These are phyloP conservation scores for Xiphophorus birchmanni DNA, from an alignment of 2,797 vertebrate species.

Conservation along the genomic window DNA sequence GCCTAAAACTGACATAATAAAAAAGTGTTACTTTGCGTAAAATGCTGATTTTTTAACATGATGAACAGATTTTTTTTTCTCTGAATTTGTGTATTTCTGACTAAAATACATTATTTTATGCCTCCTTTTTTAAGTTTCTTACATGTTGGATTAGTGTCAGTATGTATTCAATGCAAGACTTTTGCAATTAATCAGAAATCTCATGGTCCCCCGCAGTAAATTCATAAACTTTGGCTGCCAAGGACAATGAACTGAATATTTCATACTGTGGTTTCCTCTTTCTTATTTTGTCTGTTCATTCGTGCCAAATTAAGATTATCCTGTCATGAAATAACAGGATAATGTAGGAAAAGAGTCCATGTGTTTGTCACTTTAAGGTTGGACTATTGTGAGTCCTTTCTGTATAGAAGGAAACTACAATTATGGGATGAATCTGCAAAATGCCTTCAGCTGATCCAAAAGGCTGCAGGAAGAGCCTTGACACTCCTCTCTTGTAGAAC, in stretches of 20 bases:
- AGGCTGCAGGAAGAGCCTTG: background rate
- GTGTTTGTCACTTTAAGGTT: background rate
- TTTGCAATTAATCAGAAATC: too few relatives aligned
- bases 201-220: too few relatives aligned
- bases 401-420: background rate
- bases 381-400: background rate
- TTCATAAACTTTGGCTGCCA: background rate
- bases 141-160: too few relatives aligned
- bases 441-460: background rate
- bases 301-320: background rate
- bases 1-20: too few relatives aligned
- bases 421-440: background rate
- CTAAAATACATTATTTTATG: too few relatives aligned
- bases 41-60: too few relatives aligned
- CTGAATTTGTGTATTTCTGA: too few relatives aligned
- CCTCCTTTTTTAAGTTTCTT: too few relatives aligned
- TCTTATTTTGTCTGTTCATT: background rate
- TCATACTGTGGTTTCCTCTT: background rate
- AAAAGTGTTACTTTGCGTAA: too few relatives aligned
- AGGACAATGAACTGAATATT: background rate
- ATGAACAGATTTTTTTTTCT: too few relatives aligned
- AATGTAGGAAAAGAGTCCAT: background rate
- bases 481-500: background rate
- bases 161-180: too few relatives aligned
- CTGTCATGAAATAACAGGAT: background rate